Conservation (phyloP, 1,140 invertebrate species). For the Penaeus vannamei region DNA sequence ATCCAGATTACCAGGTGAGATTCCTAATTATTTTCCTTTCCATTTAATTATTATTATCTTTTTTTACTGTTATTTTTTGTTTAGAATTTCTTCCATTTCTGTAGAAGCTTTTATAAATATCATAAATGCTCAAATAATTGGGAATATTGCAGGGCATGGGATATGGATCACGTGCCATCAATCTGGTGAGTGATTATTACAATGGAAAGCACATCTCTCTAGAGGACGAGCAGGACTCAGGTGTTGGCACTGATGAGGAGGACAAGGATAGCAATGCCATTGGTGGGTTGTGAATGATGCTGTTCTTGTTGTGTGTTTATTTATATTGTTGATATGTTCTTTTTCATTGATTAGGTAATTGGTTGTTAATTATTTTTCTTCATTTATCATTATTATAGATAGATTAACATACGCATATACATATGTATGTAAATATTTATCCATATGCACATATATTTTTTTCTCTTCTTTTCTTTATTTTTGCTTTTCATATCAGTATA, state of each 20-base stretch:
- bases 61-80: neutral
- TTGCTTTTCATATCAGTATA: too few relatives aligned
- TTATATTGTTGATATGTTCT: neutral
- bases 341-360: too few relatives aligned
- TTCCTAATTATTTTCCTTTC: neutral
- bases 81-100: neutral
- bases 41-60: neutral
- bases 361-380: too few relatives aligned
- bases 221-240: conserved; percentile 21
- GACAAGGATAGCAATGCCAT: neutral
- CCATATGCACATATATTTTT: too few relatives aligned
- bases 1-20: conserved; percentile 95
- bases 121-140: neutral
- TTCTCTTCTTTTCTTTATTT: too few relatives aligned
- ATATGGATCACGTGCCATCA: conserved; percentile 90
- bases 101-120: neutral
- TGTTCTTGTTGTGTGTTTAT: too few relatives aligned
- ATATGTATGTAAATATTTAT: too few relatives aligned
- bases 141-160: conserved; percentile 80
- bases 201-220: conserved; percentile 52
- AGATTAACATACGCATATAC: too few relatives aligned
- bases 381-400: too few relatives aligned
- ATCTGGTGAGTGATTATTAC: conserved; percentile 91
- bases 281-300: too few relatives aligned
- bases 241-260: conserved; percentile 3